These are phyloP conservation scores for Sphenodon punctatus DNA, from an alignment of 2,797 vertebrate genomes.

Conservation along the genomic window DNA sequence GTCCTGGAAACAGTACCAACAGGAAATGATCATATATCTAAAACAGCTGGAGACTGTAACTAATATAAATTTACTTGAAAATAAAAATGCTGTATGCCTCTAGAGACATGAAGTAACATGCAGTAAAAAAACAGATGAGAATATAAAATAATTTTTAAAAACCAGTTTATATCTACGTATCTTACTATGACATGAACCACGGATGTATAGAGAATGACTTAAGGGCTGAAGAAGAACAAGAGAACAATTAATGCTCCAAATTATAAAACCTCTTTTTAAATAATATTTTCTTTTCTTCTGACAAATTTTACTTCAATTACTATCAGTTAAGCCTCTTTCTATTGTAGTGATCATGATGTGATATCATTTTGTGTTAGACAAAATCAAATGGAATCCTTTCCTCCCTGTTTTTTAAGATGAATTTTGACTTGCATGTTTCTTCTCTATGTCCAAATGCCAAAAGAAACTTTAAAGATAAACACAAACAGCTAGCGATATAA, in stretches of 20 bases:
- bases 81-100: constrained; percentile 80
- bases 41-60: constrained; percentile 84
- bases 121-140: constrained; percentile 75
- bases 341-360: constrained; percentile 14
- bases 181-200: constrained; percentile 53
- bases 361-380: constrained; percentile 30
- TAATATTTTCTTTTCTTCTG: not conserved
- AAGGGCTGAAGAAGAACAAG: constrained; percentile 28
- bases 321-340: constrained; percentile 41
- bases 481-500: not conserved
- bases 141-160: constrained; percentile 74
- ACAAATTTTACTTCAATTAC: constrained; percentile 16
- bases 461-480: constrained; percentile 8
- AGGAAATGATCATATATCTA: constrained; percentile 83
- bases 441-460: not conserved
- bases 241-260: constrained; percentile 40
- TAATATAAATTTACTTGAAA: constrained; percentile 83
- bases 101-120: constrained; percentile 76
- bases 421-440: not conserved
- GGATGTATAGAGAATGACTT: constrained; percentile 33
- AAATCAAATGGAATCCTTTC: constrained; percentile 47
- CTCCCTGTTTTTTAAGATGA: constrained; percentile 11
- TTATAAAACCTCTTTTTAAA: constrained; percentile 20
- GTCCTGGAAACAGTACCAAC: constrained; percentile 77
- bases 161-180: constrained; percentile 55